A percentile compares a stretch with the other conserved stretches of the same genome.
These are phyloP conservation scores for Mirounga angustirostris DNA, from an alignment of 2,113 vertebrate species.

Conservation along the genomic window DNA sequence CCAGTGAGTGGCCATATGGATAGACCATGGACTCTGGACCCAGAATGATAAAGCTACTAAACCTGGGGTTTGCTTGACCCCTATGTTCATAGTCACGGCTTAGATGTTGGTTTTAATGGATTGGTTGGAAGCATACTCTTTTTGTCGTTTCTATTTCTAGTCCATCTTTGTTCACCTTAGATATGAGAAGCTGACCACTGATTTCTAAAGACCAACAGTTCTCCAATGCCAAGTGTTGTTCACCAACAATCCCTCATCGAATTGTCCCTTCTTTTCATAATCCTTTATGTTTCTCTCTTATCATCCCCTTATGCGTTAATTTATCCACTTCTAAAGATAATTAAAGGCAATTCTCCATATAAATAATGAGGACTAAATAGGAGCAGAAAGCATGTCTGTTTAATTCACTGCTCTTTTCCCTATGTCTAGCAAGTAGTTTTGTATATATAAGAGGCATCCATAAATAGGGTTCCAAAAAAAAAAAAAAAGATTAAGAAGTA, in stretches of 20 bases:
- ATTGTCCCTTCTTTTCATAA: background rate
- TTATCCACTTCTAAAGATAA: conserved; percentile 14
- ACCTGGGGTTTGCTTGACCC: too few species aligned
- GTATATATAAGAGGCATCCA: background rate
- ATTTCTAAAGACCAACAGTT: background rate
- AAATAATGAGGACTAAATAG: background rate
- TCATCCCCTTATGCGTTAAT: background rate
- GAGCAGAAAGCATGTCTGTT: background rate
- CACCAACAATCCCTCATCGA: background rate
- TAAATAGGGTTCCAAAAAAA: background rate
- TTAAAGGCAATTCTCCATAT: background rate
- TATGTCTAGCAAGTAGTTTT: background rate
- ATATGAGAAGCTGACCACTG: background rate
- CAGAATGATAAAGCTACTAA: background rate
- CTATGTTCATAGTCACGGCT: background rate
- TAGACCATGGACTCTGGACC: background rate
- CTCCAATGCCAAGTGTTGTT: background rate
- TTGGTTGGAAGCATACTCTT: background rate
- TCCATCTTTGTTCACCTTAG: background rate
- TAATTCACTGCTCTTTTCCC: background rate
- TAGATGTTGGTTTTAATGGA: background rate
- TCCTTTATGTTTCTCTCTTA: background rate
- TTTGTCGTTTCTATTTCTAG: background rate
- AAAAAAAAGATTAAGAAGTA: background rate
- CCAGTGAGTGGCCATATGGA: background rate